A percentile compares a stretch with the other conserved stretches of the same genome.
phyloP scores from a whole-genome alignment of 30 jellyfish, hydroid and myxozoan species.

The Hydra vulgaris region DNA sequence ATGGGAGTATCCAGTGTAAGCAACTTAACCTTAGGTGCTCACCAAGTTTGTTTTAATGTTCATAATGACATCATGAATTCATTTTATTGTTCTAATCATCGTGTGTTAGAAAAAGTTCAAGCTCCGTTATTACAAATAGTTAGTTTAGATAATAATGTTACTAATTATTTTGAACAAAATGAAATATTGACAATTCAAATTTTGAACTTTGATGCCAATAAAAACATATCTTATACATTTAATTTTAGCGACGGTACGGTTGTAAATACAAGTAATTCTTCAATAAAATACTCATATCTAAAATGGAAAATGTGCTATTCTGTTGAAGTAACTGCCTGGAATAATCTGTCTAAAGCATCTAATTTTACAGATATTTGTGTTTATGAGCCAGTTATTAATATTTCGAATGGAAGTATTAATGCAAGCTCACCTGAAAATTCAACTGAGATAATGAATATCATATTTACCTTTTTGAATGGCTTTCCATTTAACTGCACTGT shows the following conservation, averaged over 20 bases:
- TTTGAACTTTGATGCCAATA: not conserved
- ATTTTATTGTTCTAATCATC: not conserved
- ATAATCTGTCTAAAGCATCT: slow-evolving; percentile 23
- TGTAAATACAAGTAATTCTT: not conserved
- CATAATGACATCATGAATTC: not conserved
- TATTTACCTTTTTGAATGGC: slow-evolving; percentile 23
- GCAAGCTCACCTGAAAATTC: slow-evolving; percentile 58
- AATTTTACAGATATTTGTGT: slow-evolving; percentile 12
- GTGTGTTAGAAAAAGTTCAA: not conserved
- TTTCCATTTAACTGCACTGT: slow-evolving; percentile 42
- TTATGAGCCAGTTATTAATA: slow-evolving; percentile 37
- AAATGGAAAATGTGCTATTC: not conserved
- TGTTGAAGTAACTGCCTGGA: slow-evolving; percentile 20
- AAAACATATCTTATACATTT: not conserved
- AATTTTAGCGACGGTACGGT: slow-evolving; percentile 1
- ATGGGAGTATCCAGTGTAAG: not conserved
- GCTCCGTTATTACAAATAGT: not conserved
- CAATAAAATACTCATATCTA: not conserved
- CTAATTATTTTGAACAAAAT: not conserved
- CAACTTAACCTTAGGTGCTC: not conserved
- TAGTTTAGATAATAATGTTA: not conserved
- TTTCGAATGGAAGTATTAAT: slow-evolving; percentile 21
- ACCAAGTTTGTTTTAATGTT: not conserved
- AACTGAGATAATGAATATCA: slow-evolving; percentile 32
- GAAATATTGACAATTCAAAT: not conserved